Conservation (phyloP, 53 echinoderm and acorn worm species). For the Holothuria scabra region DNA sequence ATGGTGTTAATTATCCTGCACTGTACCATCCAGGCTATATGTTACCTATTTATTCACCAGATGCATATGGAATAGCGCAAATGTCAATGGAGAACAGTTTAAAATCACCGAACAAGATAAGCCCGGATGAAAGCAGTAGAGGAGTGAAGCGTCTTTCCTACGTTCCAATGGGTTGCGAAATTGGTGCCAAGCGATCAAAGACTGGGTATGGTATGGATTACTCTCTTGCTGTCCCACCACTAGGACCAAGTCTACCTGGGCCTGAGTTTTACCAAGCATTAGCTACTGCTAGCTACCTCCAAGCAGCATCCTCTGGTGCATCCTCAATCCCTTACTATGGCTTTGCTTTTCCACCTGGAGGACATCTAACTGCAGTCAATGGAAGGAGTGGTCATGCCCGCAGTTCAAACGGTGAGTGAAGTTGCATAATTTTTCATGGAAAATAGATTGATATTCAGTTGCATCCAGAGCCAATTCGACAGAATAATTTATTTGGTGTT, state of each 20-base stretch:
- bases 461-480: no score
- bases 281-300: conserved; percentile 47
- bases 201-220: conserved; percentile 70
- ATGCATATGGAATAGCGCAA: conserved; percentile 50
- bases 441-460: no score
- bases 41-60: conserved; percentile 70
- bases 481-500: no score
- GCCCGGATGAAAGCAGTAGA: neutral
- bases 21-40: conserved; percentile 84
- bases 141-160: conserved; percentile 61
- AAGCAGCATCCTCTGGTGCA: conserved; percentile 22
- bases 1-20: conserved; percentile 87
- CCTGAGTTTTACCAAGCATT: conserved; percentile 69
- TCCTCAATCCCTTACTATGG: conserved; percentile 42
- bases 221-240: conserved; percentile 55
- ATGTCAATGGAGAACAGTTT: conserved; percentile 83
- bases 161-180: conserved; percentile 24
- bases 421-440: no score
- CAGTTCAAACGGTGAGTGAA: no score
- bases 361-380: conserved; percentile 7
- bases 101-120: conserved; percentile 67
- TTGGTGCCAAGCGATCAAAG: conserved; percentile 44
- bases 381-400: conserved; percentile 10
- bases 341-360: conserved; percentile 18
- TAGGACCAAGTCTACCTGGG: conserved; percentile 37